These are phyloP conservation scores for Ammodytes marinus DNA, from an alignment of 2,113 vertebrate species.

Conservation along the genomic window DNA sequence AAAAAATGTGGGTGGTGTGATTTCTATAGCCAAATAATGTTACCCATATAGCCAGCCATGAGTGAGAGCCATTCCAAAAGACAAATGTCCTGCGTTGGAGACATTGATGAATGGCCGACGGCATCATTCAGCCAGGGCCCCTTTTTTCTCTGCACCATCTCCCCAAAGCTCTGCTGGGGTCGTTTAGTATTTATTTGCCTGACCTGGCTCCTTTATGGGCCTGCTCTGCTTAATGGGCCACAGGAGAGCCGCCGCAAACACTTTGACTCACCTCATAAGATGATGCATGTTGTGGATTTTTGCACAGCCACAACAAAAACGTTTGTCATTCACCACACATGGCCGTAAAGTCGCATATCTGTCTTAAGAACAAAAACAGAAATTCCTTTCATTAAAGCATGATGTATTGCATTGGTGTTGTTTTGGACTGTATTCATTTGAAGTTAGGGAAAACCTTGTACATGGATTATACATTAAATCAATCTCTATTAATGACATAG, in stretches of 20 bases:
- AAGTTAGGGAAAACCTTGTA: no score
- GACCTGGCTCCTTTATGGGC: constrained; percentile 59
- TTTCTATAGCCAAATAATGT: constrained; percentile 43
- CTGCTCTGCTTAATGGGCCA: constrained; percentile 72
- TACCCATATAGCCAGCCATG: constrained; percentile 56
- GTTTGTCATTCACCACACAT: no score
- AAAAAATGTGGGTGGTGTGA: constrained; percentile 18
- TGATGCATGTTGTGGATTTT: constrained; percentile 26
- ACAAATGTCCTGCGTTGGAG: constrained; percentile 53
- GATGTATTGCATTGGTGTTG: no score
- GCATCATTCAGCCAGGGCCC: constrained; percentile 28
- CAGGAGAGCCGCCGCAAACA: constrained; percentile 51
- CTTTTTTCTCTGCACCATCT: constrained; percentile 38
- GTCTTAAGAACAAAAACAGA: no score
- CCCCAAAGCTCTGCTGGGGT: constrained; percentile 38
- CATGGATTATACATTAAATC: no score
- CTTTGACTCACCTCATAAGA: constrained; percentile 36
- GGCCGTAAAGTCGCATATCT: no score
- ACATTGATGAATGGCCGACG: constrained; percentile 51
- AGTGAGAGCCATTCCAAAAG: constrained; percentile 45
- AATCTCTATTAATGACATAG: no score
- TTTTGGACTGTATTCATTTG: no score
- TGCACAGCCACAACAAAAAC: constrained; percentile 33
- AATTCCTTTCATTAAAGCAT: no score
- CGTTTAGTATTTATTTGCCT: constrained; percentile 65